Evolutionary conservation across 2,888 invertebrate genomes (phyloP), one percentile per base, ranked within the genome.

Genomic region (Teleogryllus oceanicus): DNA sequence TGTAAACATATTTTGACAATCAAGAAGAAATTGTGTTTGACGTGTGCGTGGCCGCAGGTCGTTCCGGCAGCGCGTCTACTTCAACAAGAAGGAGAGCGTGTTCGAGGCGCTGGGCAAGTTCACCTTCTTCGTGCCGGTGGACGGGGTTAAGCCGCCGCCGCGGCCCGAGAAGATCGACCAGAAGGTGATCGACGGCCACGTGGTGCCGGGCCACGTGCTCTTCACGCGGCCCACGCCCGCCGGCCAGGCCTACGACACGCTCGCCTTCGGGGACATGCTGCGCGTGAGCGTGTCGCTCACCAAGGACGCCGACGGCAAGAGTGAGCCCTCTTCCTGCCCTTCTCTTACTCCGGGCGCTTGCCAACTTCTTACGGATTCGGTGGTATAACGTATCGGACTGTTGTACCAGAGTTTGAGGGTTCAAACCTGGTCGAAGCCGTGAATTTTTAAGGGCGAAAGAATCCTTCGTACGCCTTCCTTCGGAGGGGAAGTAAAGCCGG

Each of bases 91-190:
- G 87, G 91, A 92, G 85, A 91, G 92, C 81, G 90, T 95, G 76
- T 95, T 94, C 87, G 92, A 91, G 84, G 91, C 92, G 51, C 93
- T 93, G 83, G 96, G 95, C 78, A 90, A 92, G 81, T 93, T 94
- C 86, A 97, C 97, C 20, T 97, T 95, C 88, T 95, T 97, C 86
- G 93, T 97, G 84, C 96, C 97, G 11, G 92, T 96, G 76, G 96
- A 96, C 87, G 94, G 95, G 86, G 96, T 96, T 85, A 93, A 93
- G 93, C 92, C 92, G 81, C 89, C 91, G 37, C 90, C 92, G 13
- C 89, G 93, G 82, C 92, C 92, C 50, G 92, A 93, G 84, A 89
- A 93, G 84, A 93, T 96, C 81, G 96, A 96, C 86, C 91, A 90
- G 77, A 94, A 94, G 86, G 95, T 96, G 80, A 92, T 97, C 82